Base-by-base conservation (phyloP, 2,888 invertebrate genomes). In the Endomychus coccineus region DNA sequence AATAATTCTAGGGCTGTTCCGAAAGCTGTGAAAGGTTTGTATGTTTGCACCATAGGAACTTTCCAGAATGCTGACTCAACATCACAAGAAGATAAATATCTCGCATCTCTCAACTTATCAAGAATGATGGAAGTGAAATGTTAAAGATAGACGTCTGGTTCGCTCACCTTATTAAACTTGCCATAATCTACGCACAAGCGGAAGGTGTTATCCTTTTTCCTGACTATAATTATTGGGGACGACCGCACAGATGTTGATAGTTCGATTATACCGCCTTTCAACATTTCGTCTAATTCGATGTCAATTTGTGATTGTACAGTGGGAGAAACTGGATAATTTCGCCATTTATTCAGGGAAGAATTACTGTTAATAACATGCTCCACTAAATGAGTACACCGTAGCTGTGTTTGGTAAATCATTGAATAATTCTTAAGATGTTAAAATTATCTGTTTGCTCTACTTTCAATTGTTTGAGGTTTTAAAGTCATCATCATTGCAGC, bases 161-260 rank as follows among this genome's bases (percentile, higher is more conserved):
- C 42, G 0, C 57, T 55, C 0, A 58, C 52, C 3, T 25, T 23
- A 33, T 59, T 34, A 2, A 27, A 27, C 11, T 51, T 49, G 4
- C 59, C 28, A 21, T 44, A 55, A 32, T 60, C 58, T 0, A 56
- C 47, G 27, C 56, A 52, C 10, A 59, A 52, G 2, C 56, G 34
- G 24, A 47, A 55, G 2, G 38, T 41, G 0, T 47, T 50, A 28
- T 52, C 44, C 4, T 50, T 44, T 29, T 52, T 52, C n/a, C 39
- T 45, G 4, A 52, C 44, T 30, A 55, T 46, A 1, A 59, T 40
- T 7, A 42, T 38, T 2, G 38, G 35, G n/a, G 34, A 38, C 5
- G 36, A 30, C 38, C 39, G 36, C 2, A 30, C 31, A 16, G 35
- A 35, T 21, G 16, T 15, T 1, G 36, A 39, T 1, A 28, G 35